Evolutionary conservation across 2,113 vertebrate species (phyloP).

Genomic region (Pristiophorus japonicus): DNA sequence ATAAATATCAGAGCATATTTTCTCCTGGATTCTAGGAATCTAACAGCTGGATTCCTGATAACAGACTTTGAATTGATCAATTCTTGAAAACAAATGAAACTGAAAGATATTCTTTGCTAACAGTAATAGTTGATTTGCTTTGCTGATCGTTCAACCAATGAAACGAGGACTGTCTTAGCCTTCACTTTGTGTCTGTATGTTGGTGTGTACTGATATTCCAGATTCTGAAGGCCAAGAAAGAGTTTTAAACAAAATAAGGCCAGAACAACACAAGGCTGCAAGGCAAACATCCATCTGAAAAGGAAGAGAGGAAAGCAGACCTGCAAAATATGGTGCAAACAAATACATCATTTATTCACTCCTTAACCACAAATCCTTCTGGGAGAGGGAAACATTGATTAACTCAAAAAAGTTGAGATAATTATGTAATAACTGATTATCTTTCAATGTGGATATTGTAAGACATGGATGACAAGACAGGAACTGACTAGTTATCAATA

Average conservation of each 20-base stretch:
- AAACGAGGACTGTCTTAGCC: background rate
- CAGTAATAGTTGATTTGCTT: background rate
- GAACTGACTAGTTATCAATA: background rate
- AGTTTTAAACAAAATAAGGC: background rate
- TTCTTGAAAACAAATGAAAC: background rate
- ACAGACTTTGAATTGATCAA: background rate
- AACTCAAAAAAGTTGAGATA: background rate
- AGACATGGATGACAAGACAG: background rate
- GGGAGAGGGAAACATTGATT: background rate
- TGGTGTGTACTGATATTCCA: background rate
- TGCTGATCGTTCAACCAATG: background rate
- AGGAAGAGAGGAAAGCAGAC: background rate
- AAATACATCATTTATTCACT: background rate
- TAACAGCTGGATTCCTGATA: background rate
- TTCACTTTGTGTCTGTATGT: background rate
- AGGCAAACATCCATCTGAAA: background rate
- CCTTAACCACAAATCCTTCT: background rate
- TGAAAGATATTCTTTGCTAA: background rate
- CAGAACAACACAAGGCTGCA: background rate
- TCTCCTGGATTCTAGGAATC: background rate
- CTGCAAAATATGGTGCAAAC: background rate
- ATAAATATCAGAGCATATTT: background rate
- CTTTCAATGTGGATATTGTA: background rate
- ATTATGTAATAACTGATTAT: background rate
- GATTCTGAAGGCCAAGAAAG: background rate